phyloP scores from a whole-genome alignment of 2,797 vertebrate genomes.

The Typhlichthys subterraneus region DNA sequence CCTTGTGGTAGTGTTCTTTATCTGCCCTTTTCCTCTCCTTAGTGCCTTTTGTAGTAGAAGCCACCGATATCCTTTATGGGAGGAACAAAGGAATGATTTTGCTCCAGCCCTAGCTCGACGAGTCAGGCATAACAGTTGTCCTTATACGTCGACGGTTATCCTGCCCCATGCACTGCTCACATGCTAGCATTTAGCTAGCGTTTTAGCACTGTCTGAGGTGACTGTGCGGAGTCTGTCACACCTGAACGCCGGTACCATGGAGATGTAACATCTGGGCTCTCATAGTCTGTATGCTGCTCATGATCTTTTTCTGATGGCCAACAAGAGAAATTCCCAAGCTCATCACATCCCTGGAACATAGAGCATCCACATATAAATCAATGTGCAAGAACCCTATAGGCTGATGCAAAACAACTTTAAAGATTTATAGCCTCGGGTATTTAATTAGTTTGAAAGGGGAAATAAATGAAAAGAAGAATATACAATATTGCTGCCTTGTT shows the following conservation, averaged over 20 bases:
- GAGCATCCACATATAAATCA: constrained; percentile 57
- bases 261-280: constrained; percentile 98
- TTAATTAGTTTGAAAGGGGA: constrained; percentile 54
- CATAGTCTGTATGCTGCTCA: constrained; percentile 99
- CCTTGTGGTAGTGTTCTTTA: constrained; percentile 67
- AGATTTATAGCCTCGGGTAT: constrained; percentile 49
- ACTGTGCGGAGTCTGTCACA: constrained; percentile 78
- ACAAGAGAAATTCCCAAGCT: constrained; percentile 97
- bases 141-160: constrained; percentile 44
- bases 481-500: constrained; percentile 15
- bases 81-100: constrained; percentile 71
- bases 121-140: constrained; percentile 57
- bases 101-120: constrained; percentile 63
- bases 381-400: constrained; percentile 16
- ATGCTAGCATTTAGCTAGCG: constrained; percentile 61
- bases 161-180: constrained; percentile 74
- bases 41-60: constrained; percentile 36
- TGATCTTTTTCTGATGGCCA: constrained; percentile 99
- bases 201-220: constrained; percentile 65
- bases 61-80: constrained; percentile 58
- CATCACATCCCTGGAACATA: constrained; percentile 91
- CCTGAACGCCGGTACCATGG: constrained; percentile 95
- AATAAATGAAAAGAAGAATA: constrained; percentile 7
- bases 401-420: constrained; percentile 15
- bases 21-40: constrained; percentile 54